phyloP scores from a whole-genome alignment of 1,140 invertebrate genomes.

The Calliphora vicina region DNA sequence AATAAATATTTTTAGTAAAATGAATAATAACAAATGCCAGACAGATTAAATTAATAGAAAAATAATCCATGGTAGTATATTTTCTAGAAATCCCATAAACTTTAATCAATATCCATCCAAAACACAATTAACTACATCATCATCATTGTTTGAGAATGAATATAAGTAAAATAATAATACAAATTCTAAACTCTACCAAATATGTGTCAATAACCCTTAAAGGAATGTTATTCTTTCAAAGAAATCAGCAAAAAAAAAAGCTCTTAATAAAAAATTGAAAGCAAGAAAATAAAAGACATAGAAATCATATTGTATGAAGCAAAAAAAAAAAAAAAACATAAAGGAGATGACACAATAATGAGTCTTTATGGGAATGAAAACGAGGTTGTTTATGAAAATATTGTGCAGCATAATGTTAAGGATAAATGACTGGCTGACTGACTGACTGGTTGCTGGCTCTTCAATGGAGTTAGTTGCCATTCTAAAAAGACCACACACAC shows the following conservation, averaged over 20 bases:
- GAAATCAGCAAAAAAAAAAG: neutral
- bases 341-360: neutral
- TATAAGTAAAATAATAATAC: too few relatives aligned
- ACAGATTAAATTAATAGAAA: too few relatives aligned
- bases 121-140: too few relatives aligned
- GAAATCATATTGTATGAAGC: neutral
- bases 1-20: too few relatives aligned
- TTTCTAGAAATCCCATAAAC: too few relatives aligned
- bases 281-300: neutral
- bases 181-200: too few relatives aligned
- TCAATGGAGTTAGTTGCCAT: too few relatives aligned
- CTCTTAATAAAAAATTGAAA: neutral
- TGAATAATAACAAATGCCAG: too few relatives aligned
- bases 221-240: neutral
- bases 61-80: too few relatives aligned
- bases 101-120: too few relatives aligned
- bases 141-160: too few relatives aligned
- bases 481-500: neutral
- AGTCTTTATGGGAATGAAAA: neutral
- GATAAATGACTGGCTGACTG: neutral
- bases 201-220: neutral
- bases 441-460: too few relatives aligned
- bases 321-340: neutral
- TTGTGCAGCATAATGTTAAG: neutral
- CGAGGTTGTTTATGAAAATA: neutral